phyloP scores from a whole-genome alignment of 2,797 vertebrate species.

The Megaceryle alcyon region DNA sequence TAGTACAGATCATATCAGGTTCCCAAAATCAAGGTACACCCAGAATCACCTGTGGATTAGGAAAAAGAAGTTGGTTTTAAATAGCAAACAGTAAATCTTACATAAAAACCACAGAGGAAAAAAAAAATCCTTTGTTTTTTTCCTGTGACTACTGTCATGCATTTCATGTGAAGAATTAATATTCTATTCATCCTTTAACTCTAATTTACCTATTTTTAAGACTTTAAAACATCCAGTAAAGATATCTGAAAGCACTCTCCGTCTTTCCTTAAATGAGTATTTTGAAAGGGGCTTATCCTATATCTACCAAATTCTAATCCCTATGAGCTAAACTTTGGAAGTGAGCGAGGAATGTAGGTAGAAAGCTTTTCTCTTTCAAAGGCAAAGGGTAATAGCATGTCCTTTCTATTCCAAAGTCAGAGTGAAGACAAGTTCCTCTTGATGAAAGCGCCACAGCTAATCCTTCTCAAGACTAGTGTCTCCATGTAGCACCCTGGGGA shows the following conservation, averaged over 20 bases:
- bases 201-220: background rate
- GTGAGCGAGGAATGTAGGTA: background rate
- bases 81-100: background rate
- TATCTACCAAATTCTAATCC: constrained; percentile 55
- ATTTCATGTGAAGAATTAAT: background rate
- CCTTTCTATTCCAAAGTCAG: constrained; percentile 59
- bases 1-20: background rate
- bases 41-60: background rate
- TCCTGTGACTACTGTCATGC: background rate
- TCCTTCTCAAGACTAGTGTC: constrained; percentile 61
- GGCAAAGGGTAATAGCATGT: background rate
- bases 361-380: constrained; percentile 54
- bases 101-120: background rate
- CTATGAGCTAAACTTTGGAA: constrained; percentile 33
- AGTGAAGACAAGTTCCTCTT: constrained; percentile 57
- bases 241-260: background rate
- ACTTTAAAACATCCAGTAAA: background rate
- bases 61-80: background rate
- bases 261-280: constrained; percentile 8
- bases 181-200: background rate
- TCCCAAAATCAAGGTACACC: background rate
- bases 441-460: constrained; percentile 67
- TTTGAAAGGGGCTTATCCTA: constrained; percentile 36
- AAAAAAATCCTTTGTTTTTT: fast-evolving
- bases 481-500: constrained; percentile 65